These are phyloP conservation scores for Procambarus virginalis DNA, from an alignment of 1,140 invertebrate genomes.

Conservation along the genomic window DNA sequence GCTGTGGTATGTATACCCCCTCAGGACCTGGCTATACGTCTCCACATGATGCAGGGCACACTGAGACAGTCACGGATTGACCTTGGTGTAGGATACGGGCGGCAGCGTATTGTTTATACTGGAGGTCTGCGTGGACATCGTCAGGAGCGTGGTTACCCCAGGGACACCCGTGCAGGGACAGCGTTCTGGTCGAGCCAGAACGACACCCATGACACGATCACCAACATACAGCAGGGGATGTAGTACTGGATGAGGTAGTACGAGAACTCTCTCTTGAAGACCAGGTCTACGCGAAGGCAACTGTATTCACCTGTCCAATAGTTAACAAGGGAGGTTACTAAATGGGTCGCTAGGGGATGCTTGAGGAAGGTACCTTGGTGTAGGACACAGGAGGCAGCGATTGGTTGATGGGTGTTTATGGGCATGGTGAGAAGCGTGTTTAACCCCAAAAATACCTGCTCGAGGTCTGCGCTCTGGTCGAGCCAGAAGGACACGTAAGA, in stretches of 20 bases:
- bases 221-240: conserved; percentile 92
- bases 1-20: conserved; percentile 2
- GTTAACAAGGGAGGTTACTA: conserved; percentile 78
- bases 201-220: conserved; percentile 93
- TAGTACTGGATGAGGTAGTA: conserved; percentile 99
- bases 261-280: conserved; percentile 97
- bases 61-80: conserved; percentile 75
- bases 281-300: conserved; percentile 94
- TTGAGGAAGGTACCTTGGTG: conserved; percentile 83
- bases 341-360: conserved; percentile 75
- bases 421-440: conserved; percentile 97
- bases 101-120: conserved; percentile 97
- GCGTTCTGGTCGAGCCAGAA: conserved; percentile 98
- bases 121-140: conserved; percentile 97
- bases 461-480: conserved; percentile 96
- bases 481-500: conserved; percentile 95
- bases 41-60: conserved; percentile 58
- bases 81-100: conserved; percentile 97
- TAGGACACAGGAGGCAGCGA: conserved; percentile 97
- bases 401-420: conserved; percentile 96
- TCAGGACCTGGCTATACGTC: conserved; percentile 19
- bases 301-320: conserved; percentile 79
- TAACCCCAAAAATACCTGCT: conserved; percentile 94
- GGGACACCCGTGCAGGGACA: conserved; percentile 93
- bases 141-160: conserved; percentile 97